Percentiles rank a stretch among this genome's conserved stretches.
Evolutionary conservation across 2,113 vertebrate species (phyloP).

Genomic region (Leucoraja erinaceus): DNA sequence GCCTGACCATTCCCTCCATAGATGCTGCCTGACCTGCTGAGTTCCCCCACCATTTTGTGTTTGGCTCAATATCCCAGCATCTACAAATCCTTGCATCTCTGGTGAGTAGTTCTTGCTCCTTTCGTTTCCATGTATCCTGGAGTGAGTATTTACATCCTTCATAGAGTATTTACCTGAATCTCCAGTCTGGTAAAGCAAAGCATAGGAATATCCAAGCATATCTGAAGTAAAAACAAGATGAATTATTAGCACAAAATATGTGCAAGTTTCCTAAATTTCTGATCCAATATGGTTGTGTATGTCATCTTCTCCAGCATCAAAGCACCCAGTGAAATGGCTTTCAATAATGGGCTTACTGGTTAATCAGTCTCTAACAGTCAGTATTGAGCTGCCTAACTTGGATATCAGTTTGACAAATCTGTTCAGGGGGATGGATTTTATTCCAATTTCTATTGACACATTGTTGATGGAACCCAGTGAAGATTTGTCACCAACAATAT

Average conservation of each 20-base stretch:
- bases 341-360: not conserved
- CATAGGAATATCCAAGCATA: not conserved
- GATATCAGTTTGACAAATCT: not conserved
- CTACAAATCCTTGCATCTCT: no score
- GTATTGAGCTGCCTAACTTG: not conserved
- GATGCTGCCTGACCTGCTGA: no score
- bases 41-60: no score
- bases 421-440: not conserved
- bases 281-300: no score
- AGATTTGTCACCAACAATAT: not conserved
- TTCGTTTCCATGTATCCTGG: not conserved
- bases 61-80: no score
- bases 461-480: not conserved
- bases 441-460: not conserved
- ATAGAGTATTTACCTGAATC: not conserved
- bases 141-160: not conserved
- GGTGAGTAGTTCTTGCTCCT: not conserved
- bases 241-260: not conserved
- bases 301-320: no score
- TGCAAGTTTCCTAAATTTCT: not conserved
- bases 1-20: no score
- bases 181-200: not conserved
- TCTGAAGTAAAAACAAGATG: not conserved
- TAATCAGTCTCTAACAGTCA: not conserved
- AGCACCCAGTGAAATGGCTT: not conserved